These are phyloP conservation scores for Centroberyx gerrardi DNA, from an alignment of 2,797 vertebrate species.

Conservation along the genomic window DNA sequence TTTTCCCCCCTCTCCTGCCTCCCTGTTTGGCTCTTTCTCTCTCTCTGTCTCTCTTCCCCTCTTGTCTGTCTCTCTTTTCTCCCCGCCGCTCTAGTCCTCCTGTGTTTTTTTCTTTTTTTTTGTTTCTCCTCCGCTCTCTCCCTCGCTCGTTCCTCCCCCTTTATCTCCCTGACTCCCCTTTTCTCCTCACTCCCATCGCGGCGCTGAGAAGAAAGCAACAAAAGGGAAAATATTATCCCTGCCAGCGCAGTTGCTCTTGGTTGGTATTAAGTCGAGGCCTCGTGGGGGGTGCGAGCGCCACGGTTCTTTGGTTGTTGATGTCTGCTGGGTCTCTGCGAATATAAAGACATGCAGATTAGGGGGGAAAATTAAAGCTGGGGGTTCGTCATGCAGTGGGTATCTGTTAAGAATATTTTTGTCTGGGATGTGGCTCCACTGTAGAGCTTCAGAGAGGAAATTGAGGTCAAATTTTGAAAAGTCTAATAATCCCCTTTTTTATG, in stretches of 20 bases:
- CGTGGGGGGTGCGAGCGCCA: constrained; percentile 54
- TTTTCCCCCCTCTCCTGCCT: constrained; percentile 17
- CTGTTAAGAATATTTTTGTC: constrained; percentile 58
- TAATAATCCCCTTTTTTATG: constrained; percentile 37
- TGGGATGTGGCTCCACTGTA: constrained; percentile 53
- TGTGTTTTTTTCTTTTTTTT: constrained; percentile 47
- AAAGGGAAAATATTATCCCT: constrained; percentile 76
- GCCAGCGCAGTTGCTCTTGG: constrained; percentile 73
- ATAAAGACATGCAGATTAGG: constrained; percentile 78
- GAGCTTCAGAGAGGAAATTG: constrained; percentile 51
- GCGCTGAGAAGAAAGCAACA: constrained; percentile 67
- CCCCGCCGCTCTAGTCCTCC: constrained; percentile 45
- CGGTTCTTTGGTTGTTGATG: constrained; percentile 64
- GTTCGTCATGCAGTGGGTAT: constrained; percentile 57
- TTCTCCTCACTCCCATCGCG: constrained; percentile 62
- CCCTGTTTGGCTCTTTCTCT: constrained; percentile 39
- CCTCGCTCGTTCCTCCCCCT: constrained; percentile 61
- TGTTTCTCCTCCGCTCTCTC: constrained; percentile 43
- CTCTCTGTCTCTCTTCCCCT: constrained; percentile 37
- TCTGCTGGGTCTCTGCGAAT: constrained; percentile 64
- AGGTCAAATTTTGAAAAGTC: constrained; percentile 52
- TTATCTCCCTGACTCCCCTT: constrained; percentile 64
- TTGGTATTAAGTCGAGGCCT: constrained; percentile 76
- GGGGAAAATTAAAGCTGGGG: constrained; percentile 63
- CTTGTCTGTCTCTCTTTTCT: constrained; percentile 46